phyloP scores from a whole-genome alignment of 2,888 invertebrate species.

The Catocala fraxini region DNA sequence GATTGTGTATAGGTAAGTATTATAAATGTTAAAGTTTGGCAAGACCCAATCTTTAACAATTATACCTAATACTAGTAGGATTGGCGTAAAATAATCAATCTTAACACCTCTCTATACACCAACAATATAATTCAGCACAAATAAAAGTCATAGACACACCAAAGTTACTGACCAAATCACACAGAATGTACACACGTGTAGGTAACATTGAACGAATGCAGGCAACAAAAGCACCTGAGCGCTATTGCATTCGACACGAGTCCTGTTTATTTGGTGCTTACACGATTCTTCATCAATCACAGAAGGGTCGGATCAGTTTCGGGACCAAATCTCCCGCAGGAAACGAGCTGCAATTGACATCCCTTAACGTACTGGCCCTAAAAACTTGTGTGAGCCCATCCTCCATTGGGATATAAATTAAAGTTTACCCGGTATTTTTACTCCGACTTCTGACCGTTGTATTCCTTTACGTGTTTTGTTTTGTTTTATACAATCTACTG shows the following conservation, averaged over 20 bases:
- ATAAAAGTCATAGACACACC: slow-evolving; percentile 10
- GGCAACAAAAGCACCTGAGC: slow-evolving; percentile 75
- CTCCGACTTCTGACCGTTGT: too few relatives aligned
- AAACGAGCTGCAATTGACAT: slow-evolving; percentile 65
- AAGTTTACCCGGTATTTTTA: slow-evolving; percentile 38
- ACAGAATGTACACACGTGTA: too few relatives aligned
- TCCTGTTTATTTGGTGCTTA: slow-evolving; percentile 77
- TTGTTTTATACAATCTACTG: too few relatives aligned
- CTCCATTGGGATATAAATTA: slow-evolving; percentile 60
- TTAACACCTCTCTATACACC: too few relatives aligned
- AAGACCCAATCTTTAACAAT: too few relatives aligned
- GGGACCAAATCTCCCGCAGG: slow-evolving; percentile 73
- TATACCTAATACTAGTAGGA: too few relatives aligned
- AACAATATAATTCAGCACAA: slow-evolving; percentile 7
- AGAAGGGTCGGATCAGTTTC: slow-evolving; percentile 66
- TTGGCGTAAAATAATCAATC: too few relatives aligned
- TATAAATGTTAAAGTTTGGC: too few relatives aligned
- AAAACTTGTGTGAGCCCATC: slow-evolving; percentile 61
- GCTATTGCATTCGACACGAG: slow-evolving; percentile 70
- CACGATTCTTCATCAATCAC: slow-evolving; percentile 82
- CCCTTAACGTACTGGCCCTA: slow-evolving; percentile 63
- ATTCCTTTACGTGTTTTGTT: neutral
- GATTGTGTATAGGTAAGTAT: too few relatives aligned
- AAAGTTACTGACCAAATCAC: slow-evolving; percentile 21
- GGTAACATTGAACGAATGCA: slow-evolving; percentile 42